phyloP scores from a whole-genome alignment of 2,797 vertebrate species.

The Lerista edwardsae region DNA sequence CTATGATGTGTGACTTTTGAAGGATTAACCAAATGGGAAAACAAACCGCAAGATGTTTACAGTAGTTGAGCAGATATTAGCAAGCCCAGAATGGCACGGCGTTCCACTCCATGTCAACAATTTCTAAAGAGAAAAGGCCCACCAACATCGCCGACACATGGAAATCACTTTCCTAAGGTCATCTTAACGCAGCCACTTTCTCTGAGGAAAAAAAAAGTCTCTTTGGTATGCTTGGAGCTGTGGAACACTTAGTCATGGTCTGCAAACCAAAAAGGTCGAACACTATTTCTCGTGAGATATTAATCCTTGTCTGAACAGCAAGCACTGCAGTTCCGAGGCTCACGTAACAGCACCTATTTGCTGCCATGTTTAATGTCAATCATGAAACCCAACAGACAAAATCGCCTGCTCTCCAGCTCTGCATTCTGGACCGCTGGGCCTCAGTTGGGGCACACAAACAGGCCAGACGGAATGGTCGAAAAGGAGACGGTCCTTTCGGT shows the following conservation, averaged over 20 bases:
- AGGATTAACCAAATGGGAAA: constrained; percentile 60
- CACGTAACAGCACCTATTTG: accelerated
- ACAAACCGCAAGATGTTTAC: constrained; percentile 52
- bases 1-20: constrained; percentile 48
- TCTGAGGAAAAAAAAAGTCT: constrained; percentile 27
- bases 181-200: constrained; percentile 47
- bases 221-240: constrained; percentile 47
- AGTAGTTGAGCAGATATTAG: constrained; percentile 69
- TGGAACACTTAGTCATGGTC: constrained; percentile 41
- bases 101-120: constrained; percentile 63
- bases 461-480: too few relatives aligned
- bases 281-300: constrained; percentile 50
- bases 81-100: constrained; percentile 55
- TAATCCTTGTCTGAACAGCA: constrained; percentile 47
- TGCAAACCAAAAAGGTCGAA: constrained; percentile 68
- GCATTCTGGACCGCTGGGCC: too few relatives aligned
- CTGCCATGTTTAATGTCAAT: not conserved
- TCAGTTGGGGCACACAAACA: too few relatives aligned
- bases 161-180: constrained; percentile 56
- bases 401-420: too few relatives aligned
- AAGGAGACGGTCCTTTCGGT: too few relatives aligned
- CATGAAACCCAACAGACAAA: not conserved
- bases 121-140: constrained; percentile 69
- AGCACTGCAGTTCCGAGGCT: not conserved
- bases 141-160: constrained; percentile 46